These are phyloP conservation scores for Catharus minimus DNA, from an alignment of 2,113 vertebrate species.

Conservation along the genomic window DNA sequence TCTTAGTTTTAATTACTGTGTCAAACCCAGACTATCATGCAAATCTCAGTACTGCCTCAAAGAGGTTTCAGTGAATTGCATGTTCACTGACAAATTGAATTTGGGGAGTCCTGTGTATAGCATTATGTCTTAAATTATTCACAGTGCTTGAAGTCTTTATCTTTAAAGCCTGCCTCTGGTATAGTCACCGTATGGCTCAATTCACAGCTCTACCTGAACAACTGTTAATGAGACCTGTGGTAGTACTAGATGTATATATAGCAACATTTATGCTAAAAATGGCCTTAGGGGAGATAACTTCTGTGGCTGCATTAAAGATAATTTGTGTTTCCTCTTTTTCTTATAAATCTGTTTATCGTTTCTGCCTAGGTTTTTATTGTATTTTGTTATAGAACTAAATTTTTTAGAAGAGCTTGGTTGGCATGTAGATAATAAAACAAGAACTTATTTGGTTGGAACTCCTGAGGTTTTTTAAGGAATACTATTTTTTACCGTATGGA, in stretches of 20 bases:
- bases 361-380: background rate
- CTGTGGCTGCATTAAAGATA: background rate
- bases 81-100: background rate
- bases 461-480: background rate
- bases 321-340: background rate
- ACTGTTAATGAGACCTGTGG: background rate
- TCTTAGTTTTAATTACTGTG: background rate
- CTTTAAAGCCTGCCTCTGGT: background rate
- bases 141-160: background rate
- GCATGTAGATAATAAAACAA: background rate
- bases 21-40: background rate
- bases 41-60: background rate
- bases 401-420: background rate
- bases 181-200: background rate
- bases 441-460: background rate
- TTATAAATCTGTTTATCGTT: background rate
- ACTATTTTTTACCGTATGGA: background rate
- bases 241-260: background rate
- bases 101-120: background rate
- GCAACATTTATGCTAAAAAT: background rate
- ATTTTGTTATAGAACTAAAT: background rate
- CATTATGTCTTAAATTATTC: background rate
- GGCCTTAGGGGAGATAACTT: background rate
- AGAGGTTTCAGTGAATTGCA: background rate
- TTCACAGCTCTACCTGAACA: conserved; percentile 12